phyloP scores from a whole-genome alignment of 2,888 invertebrate genomes.

The Chromoteleia sp. region DNA sequence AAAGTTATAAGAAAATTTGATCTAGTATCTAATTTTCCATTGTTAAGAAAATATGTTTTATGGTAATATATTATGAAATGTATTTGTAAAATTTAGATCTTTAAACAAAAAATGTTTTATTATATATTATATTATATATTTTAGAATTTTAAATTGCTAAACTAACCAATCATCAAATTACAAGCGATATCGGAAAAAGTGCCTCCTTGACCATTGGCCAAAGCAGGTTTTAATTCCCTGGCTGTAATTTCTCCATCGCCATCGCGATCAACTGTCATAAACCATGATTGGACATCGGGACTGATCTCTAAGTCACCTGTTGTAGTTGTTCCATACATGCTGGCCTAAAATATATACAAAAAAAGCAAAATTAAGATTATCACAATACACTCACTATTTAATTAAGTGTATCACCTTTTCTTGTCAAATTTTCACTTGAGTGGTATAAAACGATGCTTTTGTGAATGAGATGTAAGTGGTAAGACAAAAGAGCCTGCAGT shows the following conservation, averaged over 20 bases:
- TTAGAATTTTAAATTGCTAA: too few species aligned
- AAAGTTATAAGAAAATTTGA: too few species aligned
- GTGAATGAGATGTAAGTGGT: conserved; percentile 17
- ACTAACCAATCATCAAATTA: conserved; percentile 92
- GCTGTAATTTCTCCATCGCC: conserved; percentile 93
- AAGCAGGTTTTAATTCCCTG: conserved; percentile 90
- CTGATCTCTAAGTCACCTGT: conserved; percentile 82
- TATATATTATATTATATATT: too few species aligned
- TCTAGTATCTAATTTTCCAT: too few species aligned
- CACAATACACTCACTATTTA: neutral
- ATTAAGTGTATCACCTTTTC: conserved; percentile 29
- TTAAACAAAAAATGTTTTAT: neutral
- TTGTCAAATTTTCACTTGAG: conserved; percentile 3
- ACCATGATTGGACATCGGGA: conserved; percentile 94
- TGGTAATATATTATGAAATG: too few species aligned
- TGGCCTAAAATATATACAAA: conserved; percentile 26
- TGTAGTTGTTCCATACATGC: conserved; percentile 72
- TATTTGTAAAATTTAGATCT: too few species aligned
- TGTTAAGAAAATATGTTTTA: too few species aligned
- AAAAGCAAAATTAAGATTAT: neutral
- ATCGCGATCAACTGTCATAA: conserved; percentile 92
- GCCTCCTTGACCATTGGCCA: conserved; percentile 94
- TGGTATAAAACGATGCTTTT: conserved; percentile 10
- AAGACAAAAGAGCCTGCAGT: conserved; percentile 26
- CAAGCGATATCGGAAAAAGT: conserved; percentile 93